phyloP scores from a whole-genome alignment of 2,113 vertebrate genomes.

The Conger conger region DNA sequence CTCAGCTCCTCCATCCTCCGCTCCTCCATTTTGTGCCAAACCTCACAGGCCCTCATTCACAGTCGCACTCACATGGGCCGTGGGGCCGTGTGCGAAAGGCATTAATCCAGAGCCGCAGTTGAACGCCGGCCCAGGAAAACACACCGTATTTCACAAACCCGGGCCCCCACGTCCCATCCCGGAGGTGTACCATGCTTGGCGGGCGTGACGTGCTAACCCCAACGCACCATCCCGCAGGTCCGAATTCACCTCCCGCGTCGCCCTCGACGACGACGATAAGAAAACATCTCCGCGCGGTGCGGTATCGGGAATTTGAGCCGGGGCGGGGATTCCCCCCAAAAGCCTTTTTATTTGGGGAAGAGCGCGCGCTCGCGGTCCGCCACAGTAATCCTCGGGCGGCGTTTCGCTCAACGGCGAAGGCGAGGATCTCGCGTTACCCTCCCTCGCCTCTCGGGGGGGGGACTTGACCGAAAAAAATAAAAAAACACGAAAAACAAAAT shows the following conservation, averaged over 20 bases:
- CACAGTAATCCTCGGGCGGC: not conserved
- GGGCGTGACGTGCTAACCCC: slow-evolving; percentile 44
- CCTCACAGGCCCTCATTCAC: not conserved
- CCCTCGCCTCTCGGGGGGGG: slow-evolving; percentile 39
- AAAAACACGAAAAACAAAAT: slow-evolving; percentile 8
- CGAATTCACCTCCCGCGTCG: slow-evolving; percentile 48
- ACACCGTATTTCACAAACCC: slow-evolving; percentile 47
- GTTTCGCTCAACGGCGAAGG: not conserved
- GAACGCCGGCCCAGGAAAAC: slow-evolving; percentile 56
- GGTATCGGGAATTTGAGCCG: not conserved
- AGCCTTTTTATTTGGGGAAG: not conserved
- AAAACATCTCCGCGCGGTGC: not conserved
- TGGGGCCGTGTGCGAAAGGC: slow-evolving; percentile 42
- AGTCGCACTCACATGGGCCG: slow-evolving; percentile 33
- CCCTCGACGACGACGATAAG: not conserved
- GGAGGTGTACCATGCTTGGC: slow-evolving; percentile 46
- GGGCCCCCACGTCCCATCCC: slow-evolving; percentile 51
- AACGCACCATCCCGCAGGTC: slow-evolving; percentile 10
- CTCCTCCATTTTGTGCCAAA: not conserved
- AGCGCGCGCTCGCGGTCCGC: not conserved
- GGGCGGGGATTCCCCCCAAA: not conserved
- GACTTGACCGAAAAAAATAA: slow-evolving; percentile 48
- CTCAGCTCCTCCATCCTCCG: not conserved
- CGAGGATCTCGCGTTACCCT: not conserved
- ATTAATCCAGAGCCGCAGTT: slow-evolving; percentile 32